A percentile compares a stretch with the other conserved stretches of the same genome.
These are phyloP conservation scores for Alcedo atthis DNA, from an alignment of 2,797 vertebrate genomes.

Conservation along the genomic window DNA sequence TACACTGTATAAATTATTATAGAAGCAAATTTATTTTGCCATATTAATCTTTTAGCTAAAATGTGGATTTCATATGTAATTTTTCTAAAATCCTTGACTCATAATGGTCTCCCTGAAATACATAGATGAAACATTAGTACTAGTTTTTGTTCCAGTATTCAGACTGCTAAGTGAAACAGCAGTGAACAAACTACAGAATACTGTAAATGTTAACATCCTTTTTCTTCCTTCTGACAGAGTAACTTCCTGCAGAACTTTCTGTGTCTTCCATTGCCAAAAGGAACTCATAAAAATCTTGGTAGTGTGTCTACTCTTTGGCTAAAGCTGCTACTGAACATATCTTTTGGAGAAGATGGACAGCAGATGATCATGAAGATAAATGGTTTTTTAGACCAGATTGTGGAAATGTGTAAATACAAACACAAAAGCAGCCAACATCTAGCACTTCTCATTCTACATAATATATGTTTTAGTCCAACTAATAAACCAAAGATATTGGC, in stretches of 20 bases:
- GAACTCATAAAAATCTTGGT: constrained; percentile 71
- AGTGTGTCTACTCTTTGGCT: constrained; percentile 84
- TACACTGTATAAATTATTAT: background rate
- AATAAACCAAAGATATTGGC: constrained; percentile 90
- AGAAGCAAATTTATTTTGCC: background rate
- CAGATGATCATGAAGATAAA: constrained; percentile 89
- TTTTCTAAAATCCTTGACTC: background rate
- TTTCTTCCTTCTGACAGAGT: constrained; percentile 79
- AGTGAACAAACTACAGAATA: background rate
- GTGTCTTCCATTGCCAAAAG: constrained; percentile 83
- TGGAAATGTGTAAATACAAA: constrained; percentile 84
- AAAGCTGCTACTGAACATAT: constrained; percentile 88
- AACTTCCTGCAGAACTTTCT: constrained; percentile 94
- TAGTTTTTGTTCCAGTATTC: background rate
- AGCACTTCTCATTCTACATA: constrained; percentile 90
- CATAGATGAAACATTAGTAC: background rate
- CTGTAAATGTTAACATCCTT: background rate
- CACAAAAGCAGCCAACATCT: constrained; percentile 67
- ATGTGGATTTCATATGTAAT: background rate
- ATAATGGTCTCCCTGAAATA: background rate
- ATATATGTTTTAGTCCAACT: constrained; percentile 90
- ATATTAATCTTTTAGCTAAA: background rate
- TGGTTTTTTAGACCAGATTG: constrained; percentile 88
- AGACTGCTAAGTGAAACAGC: background rate
- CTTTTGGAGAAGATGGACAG: constrained; percentile 90